phyloP scores from a whole-genome alignment of 2,113 vertebrate genomes.

The Ranitomeya variabilis region DNA sequence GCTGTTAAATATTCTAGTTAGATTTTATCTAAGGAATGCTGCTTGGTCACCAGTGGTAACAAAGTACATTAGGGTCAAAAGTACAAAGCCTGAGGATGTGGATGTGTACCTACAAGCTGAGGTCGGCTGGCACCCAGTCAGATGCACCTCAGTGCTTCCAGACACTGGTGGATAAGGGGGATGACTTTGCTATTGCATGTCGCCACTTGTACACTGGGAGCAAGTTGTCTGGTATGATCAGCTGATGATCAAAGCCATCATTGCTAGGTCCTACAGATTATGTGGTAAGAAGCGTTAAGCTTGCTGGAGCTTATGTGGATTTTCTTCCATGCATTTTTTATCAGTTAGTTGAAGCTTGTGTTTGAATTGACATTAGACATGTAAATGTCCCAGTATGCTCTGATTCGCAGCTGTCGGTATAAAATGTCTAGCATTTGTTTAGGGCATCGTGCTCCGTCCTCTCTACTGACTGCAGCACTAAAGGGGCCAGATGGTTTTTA shows the following conservation, averaged over 20 bases:
- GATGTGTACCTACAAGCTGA: background rate
- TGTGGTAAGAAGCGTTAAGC: background rate
- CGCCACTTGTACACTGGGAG: too few species aligned
- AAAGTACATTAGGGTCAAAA: conserved; percentile 12
- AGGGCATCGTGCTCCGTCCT: background rate
- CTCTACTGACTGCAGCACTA: background rate
- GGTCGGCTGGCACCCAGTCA: too few species aligned
- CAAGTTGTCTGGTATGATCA: background rate
- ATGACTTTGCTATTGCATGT: background rate
- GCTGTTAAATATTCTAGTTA: background rate
- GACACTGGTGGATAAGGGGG: too few species aligned
- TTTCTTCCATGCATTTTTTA: background rate
- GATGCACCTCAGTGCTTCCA: too few species aligned
- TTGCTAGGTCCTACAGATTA: background rate
- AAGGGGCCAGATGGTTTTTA: conserved; percentile 9
- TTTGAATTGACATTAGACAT: background rate
- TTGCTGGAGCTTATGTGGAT: background rate
- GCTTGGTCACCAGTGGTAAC: conserved; percentile 3
- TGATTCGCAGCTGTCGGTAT: conserved; percentile 13
- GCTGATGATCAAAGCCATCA: background rate
- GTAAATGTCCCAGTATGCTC: background rate
- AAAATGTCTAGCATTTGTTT: conserved; percentile 14
- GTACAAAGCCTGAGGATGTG: background rate
- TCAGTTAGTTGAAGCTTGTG: background rate
- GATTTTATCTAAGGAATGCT: conserved; percentile 32